Evolutionary conservation across 2,888 invertebrate species (phyloP).

Genomic region (Sturmia bella): DNA sequence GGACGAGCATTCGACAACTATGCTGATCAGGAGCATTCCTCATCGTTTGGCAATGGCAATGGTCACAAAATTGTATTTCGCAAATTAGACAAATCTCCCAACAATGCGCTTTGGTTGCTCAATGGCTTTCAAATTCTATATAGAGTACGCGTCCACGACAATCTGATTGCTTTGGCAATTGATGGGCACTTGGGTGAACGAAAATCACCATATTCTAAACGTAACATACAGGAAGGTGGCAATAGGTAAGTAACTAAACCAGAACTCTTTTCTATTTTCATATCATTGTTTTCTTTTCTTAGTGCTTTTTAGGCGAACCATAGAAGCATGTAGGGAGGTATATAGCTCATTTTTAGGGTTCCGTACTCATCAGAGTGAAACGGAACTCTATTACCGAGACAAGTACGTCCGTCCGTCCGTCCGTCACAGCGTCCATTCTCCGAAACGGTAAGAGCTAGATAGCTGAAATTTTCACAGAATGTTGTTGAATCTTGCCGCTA

Average conservation of each 20-base stretch:
- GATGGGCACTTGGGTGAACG: constrained; percentile 82
- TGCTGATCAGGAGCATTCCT: constrained; percentile 80
- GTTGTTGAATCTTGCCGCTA: too few relatives aligned
- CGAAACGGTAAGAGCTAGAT: too few relatives aligned
- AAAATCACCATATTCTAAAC: constrained; percentile 81
- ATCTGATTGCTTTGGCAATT: constrained; percentile 80
- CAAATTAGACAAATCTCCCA: constrained; percentile 80
- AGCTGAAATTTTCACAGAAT: too few relatives aligned
- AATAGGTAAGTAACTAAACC: constrained; percentile 77
- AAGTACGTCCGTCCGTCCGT: too few relatives aligned
- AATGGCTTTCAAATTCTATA: constrained; percentile 81
- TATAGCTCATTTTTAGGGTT: too few relatives aligned
- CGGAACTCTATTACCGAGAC: too few relatives aligned
- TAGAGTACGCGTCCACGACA: constrained; percentile 80
- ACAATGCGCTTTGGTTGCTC: constrained; percentile 79
- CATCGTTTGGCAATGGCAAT: constrained; percentile 81
- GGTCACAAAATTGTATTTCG: constrained; percentile 82
- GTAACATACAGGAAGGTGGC: constrained; percentile 81
- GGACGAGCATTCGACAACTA: constrained; percentile 83
- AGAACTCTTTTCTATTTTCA: background rate
- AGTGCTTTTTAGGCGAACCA: background rate
- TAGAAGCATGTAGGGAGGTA: background rate
- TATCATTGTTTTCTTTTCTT: background rate
- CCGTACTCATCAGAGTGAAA: too few relatives aligned
- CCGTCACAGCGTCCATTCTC: too few relatives aligned